These are phyloP conservation scores for Brienomyrus brachyistius DNA, from an alignment of 2,113 vertebrate genomes.

Conservation along the genomic window DNA sequence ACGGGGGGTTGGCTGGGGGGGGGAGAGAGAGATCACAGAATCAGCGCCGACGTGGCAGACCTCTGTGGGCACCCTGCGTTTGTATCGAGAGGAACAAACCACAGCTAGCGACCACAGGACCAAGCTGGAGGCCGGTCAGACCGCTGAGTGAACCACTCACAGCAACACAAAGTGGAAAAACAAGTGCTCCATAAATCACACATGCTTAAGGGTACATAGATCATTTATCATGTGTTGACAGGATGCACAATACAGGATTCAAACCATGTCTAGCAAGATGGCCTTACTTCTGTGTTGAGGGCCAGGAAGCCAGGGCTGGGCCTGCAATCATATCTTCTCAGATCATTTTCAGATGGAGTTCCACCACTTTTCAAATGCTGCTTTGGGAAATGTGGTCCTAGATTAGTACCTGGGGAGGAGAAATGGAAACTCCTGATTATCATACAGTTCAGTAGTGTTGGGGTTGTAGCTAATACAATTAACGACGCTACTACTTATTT, in stretches of 20 bases:
- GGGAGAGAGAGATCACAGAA: not conserved
- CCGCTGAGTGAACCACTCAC: not conserved
- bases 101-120: not conserved
- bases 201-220: not conserved
- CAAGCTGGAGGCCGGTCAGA: not conserved
- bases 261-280: not conserved
- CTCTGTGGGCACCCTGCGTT: not conserved
- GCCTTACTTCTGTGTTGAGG: constrained; percentile 63
- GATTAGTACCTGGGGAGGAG: not conserved
- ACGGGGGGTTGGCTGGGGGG: constrained; percentile 49
- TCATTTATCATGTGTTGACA: not conserved
- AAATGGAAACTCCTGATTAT: not conserved
- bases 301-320: constrained; percentile 50
- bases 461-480: not conserved
- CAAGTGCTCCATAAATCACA: not conserved
- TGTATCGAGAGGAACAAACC: not conserved
- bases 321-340: constrained; percentile 74
- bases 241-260: not conserved
- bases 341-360: constrained; percentile 42
- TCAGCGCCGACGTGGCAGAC: not conserved
- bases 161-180: not conserved
- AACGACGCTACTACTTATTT: no score
- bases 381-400: not conserved
- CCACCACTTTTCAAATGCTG: constrained; percentile 21
- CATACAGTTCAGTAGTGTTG: not conserved